Conservation (phyloP, 2,113 vertebrate genomes). For the Tachycineta bicolor region DNA sequence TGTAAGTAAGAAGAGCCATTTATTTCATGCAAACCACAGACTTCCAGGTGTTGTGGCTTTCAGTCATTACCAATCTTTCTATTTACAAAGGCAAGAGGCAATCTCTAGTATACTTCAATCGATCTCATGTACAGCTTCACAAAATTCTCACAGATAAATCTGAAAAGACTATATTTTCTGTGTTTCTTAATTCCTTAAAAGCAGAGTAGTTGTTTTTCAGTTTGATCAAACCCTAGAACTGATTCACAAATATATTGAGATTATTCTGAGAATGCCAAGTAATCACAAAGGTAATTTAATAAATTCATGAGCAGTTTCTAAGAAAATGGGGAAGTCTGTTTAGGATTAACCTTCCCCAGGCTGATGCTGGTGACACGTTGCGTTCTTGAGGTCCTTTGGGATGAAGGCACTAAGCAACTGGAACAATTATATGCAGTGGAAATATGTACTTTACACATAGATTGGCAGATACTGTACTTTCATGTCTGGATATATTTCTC, state of each 20-base stretch:
- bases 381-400: slow-evolving; percentile 14
- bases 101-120: neutral
- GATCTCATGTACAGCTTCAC: neutral
- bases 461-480: slow-evolving; percentile 14
- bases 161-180: neutral
- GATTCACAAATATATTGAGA: neutral
- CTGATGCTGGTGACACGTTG: neutral
- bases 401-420: slow-evolving; percentile 6
- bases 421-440: slow-evolving; percentile 19
- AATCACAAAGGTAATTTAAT: neutral
- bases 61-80: neutral
- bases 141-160: neutral
- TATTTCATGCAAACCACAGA: neutral
- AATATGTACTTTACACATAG: slow-evolving; percentile 28
- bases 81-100: neutral
- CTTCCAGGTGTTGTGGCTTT: neutral
- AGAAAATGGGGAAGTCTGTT: neutral
- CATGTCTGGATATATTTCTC: slow-evolving; percentile 30
- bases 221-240: neutral
- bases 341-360: slow-evolving; percentile 1
- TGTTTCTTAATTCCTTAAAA: neutral
- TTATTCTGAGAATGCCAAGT: neutral
- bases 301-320: neutral
- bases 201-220: neutral
- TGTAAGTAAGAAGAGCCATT: neutral